phyloP scores from a whole-genome alignment of 2,113 vertebrate genomes.

The Pionites leucogaster region DNA sequence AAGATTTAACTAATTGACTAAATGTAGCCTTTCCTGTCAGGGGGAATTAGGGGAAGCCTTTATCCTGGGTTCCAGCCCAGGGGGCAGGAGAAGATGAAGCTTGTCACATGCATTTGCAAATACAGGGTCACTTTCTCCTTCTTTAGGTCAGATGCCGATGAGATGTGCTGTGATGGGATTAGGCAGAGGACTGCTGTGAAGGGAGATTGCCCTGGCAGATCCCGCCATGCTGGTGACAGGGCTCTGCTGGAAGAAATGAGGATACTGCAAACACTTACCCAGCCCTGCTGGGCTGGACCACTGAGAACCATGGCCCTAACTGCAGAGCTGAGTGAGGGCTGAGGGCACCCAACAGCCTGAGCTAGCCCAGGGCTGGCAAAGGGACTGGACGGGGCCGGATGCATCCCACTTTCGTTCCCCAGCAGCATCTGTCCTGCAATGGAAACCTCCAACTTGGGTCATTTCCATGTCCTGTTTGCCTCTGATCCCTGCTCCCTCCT shows the following conservation, averaged over 20 bases:
- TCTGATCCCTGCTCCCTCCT: neutral
- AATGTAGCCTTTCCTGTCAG: conserved; percentile 38
- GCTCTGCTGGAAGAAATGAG: neutral
- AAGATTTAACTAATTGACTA: conserved; percentile 45
- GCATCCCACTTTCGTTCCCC: neutral
- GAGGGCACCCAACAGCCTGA: neutral
- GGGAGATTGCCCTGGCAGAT: conserved; percentile 18
- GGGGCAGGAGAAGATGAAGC: neutral
- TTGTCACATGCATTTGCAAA: neutral
- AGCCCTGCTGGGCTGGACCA: neutral
- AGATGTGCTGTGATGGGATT: conserved; percentile 24
- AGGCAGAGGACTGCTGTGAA: conserved; percentile 14
- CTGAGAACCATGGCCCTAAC: neutral
- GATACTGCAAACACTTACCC: neutral
- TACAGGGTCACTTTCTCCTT: neutral
- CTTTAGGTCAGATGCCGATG: neutral
- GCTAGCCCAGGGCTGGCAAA: neutral
- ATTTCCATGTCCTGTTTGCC: neutral
- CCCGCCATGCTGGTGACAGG: conserved; percentile 9
- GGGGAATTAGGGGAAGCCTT: conserved; percentile 2
- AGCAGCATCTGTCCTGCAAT: neutral
- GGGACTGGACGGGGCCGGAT: neutral
- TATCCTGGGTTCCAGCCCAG: neutral
- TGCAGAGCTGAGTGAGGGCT: neutral
- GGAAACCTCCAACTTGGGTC: neutral